Percentiles rank a stretch among this genome's conserved stretches.
These are phyloP conservation scores for Myotis myotis DNA, from an alignment of 2,797 vertebrate genomes.

Conservation along the genomic window DNA sequence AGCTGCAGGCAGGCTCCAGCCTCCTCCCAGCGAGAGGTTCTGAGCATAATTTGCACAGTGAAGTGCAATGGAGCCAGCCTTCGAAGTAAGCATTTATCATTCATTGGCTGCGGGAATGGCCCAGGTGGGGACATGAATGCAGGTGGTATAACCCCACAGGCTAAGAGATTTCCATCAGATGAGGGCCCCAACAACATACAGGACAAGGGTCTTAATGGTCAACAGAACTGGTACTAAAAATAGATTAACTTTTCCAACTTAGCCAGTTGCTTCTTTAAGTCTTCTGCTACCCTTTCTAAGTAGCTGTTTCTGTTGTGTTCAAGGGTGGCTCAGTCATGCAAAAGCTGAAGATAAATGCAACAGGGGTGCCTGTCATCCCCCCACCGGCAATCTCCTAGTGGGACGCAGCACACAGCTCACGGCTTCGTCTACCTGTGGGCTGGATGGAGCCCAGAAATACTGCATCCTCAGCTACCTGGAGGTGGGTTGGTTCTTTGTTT, in stretches of 20 bases:
- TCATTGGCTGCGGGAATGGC: not conserved
- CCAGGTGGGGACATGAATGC: not conserved
- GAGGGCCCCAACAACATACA: not conserved
- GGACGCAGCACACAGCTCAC: conserved; percentile 88
- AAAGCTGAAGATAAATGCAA: conserved; percentile 83
- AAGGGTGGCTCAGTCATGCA: conserved; percentile 81
- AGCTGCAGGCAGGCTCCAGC: not conserved
- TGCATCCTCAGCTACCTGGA: conserved; percentile 94
- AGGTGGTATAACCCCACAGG: not conserved
- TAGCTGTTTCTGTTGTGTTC: conserved; percentile 44
- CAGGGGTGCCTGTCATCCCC: conserved; percentile 84
- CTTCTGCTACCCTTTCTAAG: not conserved
- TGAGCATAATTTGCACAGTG: not conserved
- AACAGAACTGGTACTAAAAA: not conserved
- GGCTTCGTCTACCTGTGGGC: conserved; percentile 91
- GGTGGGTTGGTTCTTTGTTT: conserved; percentile 83
- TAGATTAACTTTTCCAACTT: not conserved
- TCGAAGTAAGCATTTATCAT: not conserved
- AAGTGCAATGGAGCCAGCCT: not conserved
- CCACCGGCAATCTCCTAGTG: conserved; percentile 88
- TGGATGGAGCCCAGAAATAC: conserved; percentile 87
- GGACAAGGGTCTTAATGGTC: not conserved
- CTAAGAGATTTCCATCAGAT: not conserved
- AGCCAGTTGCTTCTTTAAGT: conserved; percentile 52
- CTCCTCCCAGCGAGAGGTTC: not conserved